A percentile compares a stretch with the other conserved stretches of the same genome.
Conservation (phyloP, 2,888 invertebrate genomes). For the Lepas anatifera region DNA sequence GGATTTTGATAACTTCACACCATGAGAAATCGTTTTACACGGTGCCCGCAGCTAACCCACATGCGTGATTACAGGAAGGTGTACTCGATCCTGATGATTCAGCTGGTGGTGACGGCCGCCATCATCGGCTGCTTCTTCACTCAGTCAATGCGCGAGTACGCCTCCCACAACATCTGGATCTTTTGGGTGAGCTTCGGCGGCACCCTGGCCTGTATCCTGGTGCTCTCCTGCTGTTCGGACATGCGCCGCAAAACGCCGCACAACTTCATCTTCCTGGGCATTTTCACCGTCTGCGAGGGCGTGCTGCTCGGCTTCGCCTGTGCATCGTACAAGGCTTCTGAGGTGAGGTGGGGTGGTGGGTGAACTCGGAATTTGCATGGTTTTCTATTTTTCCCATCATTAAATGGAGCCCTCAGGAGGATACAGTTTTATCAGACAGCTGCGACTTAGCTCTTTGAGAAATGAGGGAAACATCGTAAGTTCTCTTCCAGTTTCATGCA, state of each 20-base stretch:
- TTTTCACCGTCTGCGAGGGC: constrained; percentile 73
- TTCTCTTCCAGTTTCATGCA: too few relatives aligned
- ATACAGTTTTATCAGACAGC: too few relatives aligned
- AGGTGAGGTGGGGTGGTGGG: too few relatives aligned
- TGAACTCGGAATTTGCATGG: too few relatives aligned
- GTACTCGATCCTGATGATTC: constrained; percentile 68
- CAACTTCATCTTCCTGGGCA: constrained; percentile 76
- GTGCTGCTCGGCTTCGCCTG: constrained; percentile 64
- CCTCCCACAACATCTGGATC: constrained; percentile 14
- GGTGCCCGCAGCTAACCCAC: too few relatives aligned
- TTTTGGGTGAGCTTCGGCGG: constrained; percentile 23
- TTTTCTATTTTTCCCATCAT: too few relatives aligned
- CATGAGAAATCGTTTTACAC: too few relatives aligned
- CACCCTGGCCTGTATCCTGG: constrained; percentile 24
- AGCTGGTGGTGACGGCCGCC: constrained; percentile 62
- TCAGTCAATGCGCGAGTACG: constrained; percentile 16
- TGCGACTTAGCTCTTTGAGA: too few relatives aligned
- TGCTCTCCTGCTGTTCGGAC: constrained; percentile 25
- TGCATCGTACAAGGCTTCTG: constrained; percentile 41
- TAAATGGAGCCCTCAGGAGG: too few relatives aligned
- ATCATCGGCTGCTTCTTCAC: constrained; percentile 57
- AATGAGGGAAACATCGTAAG: too few relatives aligned
- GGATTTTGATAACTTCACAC: too few relatives aligned
- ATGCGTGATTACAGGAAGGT: constrained; percentile 66
- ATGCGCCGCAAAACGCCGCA: constrained; percentile 62